phyloP scores from a whole-genome alignment of 2,888 invertebrate species.

The Teleiodes luculella region DNA sequence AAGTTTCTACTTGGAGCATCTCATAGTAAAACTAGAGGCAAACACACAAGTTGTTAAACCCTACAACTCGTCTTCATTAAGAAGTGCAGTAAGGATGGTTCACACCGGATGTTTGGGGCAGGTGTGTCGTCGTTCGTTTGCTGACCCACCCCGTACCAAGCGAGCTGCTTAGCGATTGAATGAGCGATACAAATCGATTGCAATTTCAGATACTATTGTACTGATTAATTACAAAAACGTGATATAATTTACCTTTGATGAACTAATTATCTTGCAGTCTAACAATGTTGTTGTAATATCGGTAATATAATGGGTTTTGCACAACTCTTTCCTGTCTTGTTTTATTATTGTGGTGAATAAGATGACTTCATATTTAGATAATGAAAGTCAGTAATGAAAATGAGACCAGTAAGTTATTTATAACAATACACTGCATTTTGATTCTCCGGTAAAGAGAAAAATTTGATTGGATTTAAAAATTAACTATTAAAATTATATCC shows the following conservation, averaged over 20 bases:
- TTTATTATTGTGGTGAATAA: no score
- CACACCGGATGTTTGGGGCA: constrained; percentile 47
- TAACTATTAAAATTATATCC: no score
- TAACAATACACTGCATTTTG: no score
- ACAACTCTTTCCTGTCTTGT: neutral
- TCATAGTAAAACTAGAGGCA: neutral
- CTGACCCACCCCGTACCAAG: constrained; percentile 39
- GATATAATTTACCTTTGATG: constrained; percentile 1
- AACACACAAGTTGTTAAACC: no score
- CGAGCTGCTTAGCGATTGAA: constrained; percentile 7
- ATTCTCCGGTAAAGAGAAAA: no score
- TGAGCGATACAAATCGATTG: constrained; percentile 13
- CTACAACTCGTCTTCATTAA: constrained; percentile 24
- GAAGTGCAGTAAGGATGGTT: constrained; percentile 24
- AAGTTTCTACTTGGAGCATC: neutral
- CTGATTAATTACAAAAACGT: constrained; percentile 17
- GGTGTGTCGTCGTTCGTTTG: constrained; percentile 50
- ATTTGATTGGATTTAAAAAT: no score
- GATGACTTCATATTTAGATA: no score
- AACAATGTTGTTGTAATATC: neutral
- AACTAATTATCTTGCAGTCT: neutral
- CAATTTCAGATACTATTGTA: constrained; percentile 19
- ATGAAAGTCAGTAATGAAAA: no score
- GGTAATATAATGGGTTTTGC: neutral
- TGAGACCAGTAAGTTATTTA: no score